These are phyloP conservation scores for Lepidostoma basale DNA, from an alignment of 1,140 invertebrate genomes.

Conservation along the genomic window DNA sequence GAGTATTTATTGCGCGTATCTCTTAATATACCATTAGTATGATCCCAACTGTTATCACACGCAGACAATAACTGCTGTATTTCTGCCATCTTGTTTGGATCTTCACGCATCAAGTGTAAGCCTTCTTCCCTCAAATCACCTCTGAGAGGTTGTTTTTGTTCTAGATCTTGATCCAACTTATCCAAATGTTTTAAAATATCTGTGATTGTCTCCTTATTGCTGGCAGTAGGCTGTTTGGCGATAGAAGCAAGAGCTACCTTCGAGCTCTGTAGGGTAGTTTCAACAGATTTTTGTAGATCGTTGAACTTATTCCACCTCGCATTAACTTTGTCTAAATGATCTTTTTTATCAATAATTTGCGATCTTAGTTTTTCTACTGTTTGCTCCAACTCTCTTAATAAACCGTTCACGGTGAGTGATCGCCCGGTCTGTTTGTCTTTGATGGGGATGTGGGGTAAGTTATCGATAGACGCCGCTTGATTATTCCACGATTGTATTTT, in stretches of 20 bases:
- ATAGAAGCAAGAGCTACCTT: constrained; percentile 61
- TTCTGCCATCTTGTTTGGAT: constrained; percentile 76
- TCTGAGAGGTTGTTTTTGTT: constrained; percentile 57
- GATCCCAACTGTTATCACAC: constrained; percentile 80
- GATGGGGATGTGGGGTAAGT: constrained; percentile 67
- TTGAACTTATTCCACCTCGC: constrained; percentile 73
- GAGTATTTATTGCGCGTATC: constrained; percentile 78
- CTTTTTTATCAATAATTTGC: constrained; percentile 68
- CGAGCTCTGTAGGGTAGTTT: constrained; percentile 66
- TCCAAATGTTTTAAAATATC: constrained; percentile 63
- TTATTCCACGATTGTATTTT: constrained; percentile 74
- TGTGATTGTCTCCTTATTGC: constrained; percentile 66
- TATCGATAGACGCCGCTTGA: constrained; percentile 71
- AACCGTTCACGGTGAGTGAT: constrained; percentile 69
- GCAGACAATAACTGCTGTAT: constrained; percentile 79
- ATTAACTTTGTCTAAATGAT: constrained; percentile 71
- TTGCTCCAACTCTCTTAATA: constrained; percentile 74
- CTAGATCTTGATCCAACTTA: constrained; percentile 54
- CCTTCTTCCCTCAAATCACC: constrained; percentile 69
- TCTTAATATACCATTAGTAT: constrained; percentile 72
- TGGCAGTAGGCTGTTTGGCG: constrained; percentile 63
- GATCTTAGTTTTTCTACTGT: constrained; percentile 69
- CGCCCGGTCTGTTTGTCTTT: constrained; percentile 70
- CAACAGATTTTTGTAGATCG: constrained; percentile 68
- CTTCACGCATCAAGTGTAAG: constrained; percentile 77